Conservation (phyloP, 1,140 invertebrate genomes). For the Eciton burchellii region DNA sequence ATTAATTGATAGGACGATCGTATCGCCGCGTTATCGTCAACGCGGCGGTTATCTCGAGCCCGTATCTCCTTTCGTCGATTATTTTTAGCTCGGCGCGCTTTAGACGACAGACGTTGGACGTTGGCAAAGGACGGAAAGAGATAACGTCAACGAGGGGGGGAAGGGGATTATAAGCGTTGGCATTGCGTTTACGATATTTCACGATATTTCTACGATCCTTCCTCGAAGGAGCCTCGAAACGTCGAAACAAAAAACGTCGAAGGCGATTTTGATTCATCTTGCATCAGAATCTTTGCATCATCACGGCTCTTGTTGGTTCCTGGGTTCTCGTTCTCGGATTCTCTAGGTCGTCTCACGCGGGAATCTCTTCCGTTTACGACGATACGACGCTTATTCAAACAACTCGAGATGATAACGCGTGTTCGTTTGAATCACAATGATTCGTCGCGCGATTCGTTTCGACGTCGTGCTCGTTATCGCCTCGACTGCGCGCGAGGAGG, state of each 20-base stretch:
- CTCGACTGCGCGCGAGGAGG: slow-evolving; percentile 17
- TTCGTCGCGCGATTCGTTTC: background rate
- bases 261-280: too few relatives aligned
- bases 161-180: too few relatives aligned
- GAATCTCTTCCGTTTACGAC: background rate
- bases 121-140: slow-evolving; percentile 8
- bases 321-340: background rate
- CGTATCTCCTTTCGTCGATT: slow-evolving; percentile 36
- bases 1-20: slow-evolving; percentile 54
- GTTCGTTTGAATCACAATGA: background rate
- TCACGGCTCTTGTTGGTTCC: too few relatives aligned
- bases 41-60: slow-evolving; percentile 8
- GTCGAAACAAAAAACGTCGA: too few relatives aligned
- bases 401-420: too few relatives aligned
- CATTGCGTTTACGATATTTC: slow-evolving; percentile 6
- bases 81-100: slow-evolving; percentile 20
- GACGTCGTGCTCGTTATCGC: background rate
- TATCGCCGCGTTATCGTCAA: slow-evolving; percentile 32
- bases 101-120: background rate
- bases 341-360: background rate
- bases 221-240: too few relatives aligned
- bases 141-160: slow-evolving; percentile 9
- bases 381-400: too few relatives aligned
- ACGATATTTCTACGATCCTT: background rate
- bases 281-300: too few relatives aligned